phyloP scores from a whole-genome alignment of 2,888 invertebrate genomes.

The Lymantria dispar region DNA sequence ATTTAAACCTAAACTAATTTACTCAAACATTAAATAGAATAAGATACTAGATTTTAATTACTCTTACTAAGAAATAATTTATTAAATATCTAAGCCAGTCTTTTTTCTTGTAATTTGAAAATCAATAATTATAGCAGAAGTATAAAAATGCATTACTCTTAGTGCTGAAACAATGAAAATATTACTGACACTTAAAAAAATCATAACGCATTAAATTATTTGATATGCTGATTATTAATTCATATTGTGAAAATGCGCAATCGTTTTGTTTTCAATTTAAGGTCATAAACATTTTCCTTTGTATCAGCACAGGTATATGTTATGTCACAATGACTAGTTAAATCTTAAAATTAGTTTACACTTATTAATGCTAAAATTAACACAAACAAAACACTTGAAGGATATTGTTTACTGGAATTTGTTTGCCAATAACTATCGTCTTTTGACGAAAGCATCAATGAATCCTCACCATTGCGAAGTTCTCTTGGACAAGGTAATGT shows the following conservation, averaged over 20 bases:
- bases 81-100: constrained; percentile 70
- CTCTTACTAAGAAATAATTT: constrained; percentile 43
- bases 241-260: no score
- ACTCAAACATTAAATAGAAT: not conserved
- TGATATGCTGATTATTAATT: no score
- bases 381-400: constrained; percentile 43
- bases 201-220: no score
- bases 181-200: not conserved
- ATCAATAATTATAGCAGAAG: constrained; percentile 15
- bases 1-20: no score
- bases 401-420: constrained; percentile 43
- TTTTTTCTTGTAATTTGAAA: constrained; percentile 54
- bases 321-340: not conserved
- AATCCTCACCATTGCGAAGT: constrained; percentile 64
- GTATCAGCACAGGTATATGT: constrained; percentile 5
- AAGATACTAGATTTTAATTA: constrained; percentile 14
- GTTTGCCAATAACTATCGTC: constrained; percentile 66
- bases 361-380: constrained; percentile 41
- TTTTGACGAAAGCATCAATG: constrained; percentile 71
- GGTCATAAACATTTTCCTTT: constrained; percentile 8
- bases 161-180: constrained; percentile 15
- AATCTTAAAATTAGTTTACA: constrained; percentile 19
- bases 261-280: not conserved
- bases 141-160: constrained; percentile 11
- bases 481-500: constrained; percentile 58